Conservation (phyloP, 2,888 invertebrate genomes). For the Agrotis puta region DNA sequence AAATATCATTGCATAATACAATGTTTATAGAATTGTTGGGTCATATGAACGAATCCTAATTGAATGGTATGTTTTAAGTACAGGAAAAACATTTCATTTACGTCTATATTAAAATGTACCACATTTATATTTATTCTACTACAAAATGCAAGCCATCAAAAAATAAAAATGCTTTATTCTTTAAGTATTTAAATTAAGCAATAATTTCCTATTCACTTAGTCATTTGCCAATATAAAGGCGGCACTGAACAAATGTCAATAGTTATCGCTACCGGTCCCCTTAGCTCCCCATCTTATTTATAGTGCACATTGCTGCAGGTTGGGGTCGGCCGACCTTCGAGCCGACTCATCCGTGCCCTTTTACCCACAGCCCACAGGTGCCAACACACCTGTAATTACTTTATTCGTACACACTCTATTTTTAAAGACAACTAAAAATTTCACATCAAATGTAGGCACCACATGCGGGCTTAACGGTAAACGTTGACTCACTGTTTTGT, state of each 20-base stretch:
- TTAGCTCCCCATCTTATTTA: slow-evolving; percentile 60
- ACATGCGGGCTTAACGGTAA: slow-evolving; percentile 65
- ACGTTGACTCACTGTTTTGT: slow-evolving; percentile 58
- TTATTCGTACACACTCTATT: slow-evolving; percentile 68
- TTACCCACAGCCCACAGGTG: slow-evolving; percentile 85
- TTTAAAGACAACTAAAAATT: slow-evolving; percentile 24
- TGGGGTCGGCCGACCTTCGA: slow-evolving; percentile 77
- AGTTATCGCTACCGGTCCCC: slow-evolving; percentile 38
- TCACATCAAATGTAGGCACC: slow-evolving; percentile 22
- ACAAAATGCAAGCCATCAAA: neutral
- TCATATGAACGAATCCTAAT: neutral
- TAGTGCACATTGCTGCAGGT: slow-evolving; percentile 65
- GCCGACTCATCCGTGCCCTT: slow-evolving; percentile 72
- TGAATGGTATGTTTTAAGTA: neutral
- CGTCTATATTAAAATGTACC: neutral
- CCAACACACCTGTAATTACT: slow-evolving; percentile 83
- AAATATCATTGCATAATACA: neutral
- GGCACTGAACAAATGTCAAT: slow-evolving; percentile 42
- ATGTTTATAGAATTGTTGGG: neutral
- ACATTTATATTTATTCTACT: neutral
- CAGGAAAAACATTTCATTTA: neutral
- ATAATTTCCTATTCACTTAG: slow-evolving; percentile 21
- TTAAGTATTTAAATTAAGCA: slow-evolving; percentile 1
- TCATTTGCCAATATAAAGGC: slow-evolving; percentile 31
- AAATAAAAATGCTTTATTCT: neutral